These are phyloP conservation scores for Melitaea athalia DNA, from an alignment of 2,888 invertebrate species.

Conservation along the genomic window DNA sequence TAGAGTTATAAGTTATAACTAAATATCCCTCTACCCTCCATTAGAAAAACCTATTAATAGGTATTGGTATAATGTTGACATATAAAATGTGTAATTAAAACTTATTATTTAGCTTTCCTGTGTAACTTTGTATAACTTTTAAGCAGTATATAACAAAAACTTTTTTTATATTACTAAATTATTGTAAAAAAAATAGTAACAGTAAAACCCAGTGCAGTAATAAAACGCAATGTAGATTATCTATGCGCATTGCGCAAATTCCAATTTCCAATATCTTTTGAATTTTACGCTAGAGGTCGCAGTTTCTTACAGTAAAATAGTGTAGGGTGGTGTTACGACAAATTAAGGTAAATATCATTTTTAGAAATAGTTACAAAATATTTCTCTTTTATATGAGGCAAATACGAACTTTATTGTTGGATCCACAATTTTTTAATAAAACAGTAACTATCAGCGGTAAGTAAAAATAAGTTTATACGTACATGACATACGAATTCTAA, in stretches of 20 bases:
- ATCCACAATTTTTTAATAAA: background rate
- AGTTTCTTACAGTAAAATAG: conserved; percentile 33
- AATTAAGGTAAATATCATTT: conserved; percentile 23
- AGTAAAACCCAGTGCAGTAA: background rate
- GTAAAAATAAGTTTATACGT: conserved; percentile 21
- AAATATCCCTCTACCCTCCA: no score
- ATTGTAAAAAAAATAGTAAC: background rate
- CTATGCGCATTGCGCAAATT: conserved; percentile 20
- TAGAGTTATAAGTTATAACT: no score
- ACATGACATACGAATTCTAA: conserved; percentile 28
- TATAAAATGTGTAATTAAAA: no score
- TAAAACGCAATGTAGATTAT: conserved; percentile 5
- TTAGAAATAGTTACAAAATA: background rate
- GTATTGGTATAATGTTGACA: no score
- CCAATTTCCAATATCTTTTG: conserved; percentile 15
- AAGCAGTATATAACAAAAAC: background rate
- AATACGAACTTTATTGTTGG: background rate
- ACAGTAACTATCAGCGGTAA: conserved; percentile 23
- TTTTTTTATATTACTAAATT: background rate
- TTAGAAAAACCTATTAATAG: no score
- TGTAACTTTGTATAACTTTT: background rate
- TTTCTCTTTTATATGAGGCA: background rate
- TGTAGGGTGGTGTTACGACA: conserved; percentile 38
- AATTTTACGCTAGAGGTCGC: conserved; percentile 40
- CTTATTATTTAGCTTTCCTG: background rate